Base-by-base conservation (phyloP, 2,888 invertebrate genomes). In the Odontocerum albicorne region DNA sequence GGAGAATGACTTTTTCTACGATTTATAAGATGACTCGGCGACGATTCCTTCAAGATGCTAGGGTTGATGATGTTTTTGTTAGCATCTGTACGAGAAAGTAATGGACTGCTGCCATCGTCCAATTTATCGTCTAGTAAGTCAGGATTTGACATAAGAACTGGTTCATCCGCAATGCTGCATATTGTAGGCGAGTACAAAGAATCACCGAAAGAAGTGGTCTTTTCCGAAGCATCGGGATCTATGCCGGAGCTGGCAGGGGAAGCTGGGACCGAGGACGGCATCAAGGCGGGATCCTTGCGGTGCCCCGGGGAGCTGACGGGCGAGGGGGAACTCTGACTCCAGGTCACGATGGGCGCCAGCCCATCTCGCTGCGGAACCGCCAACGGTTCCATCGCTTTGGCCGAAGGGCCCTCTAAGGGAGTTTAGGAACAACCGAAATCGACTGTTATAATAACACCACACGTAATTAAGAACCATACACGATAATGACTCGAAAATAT, bases 241-340 rank as follows among this genome's bases (percentile, higher is more conserved):
- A 79, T 78, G 2, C 77, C 80, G 20, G 81, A 81, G 54, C 68
- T 70, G 10, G 50, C 59, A 8, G 76, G 75, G 1, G 68, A 67
- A 2, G 79, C 72, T 49, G 74, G 74, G n/a, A 56, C 56, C 36
- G 46, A 64, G n/a, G 57, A 57, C 36, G 46, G 64, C 67, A 59
- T 63, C 66, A 35, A 55, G 36, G 39, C 32, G 2, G 3, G 19
- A 27, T 10, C 10, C n/a, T 13, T 21, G 17, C 4, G 15, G 12
- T 32, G 32, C n/a, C 2, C 2, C 27, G 16, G 3, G 32, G 49
- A 40, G 66, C 66, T 2, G 73, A 72, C 12, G 73, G 72, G 62
- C 74, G 68, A 52, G 6, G 44, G 69, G 36, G 70, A 68, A 0
- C 65, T 68, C 47, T 70, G 67, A 6, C 65, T 65, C 71, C 72